Percentiles rank a stretch among this genome's conserved stretches.
These are phyloP conservation scores for Calliopsis andreniformis DNA, from an alignment of 1,140 invertebrate genomes.

Conservation along the genomic window DNA sequence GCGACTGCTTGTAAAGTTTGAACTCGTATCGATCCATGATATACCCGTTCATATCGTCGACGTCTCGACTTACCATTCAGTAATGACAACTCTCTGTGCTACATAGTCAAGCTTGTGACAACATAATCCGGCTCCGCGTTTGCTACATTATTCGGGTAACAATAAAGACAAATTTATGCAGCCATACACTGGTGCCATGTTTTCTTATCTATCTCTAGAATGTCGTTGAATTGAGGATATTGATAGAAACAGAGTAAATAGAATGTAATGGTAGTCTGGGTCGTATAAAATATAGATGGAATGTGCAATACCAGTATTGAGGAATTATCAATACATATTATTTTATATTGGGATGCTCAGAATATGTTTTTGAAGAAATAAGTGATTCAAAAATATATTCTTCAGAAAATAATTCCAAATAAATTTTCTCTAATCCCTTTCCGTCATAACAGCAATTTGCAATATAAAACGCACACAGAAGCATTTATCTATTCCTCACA, in stretches of 20 bases:
- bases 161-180: constrained; percentile 4
- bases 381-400: too few relatives aligned
- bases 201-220: not conserved
- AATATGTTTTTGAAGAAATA: too few relatives aligned
- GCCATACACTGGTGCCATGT: not conserved
- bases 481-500: too few relatives aligned
- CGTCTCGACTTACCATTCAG: constrained; percentile 9
- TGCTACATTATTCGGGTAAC: constrained; percentile 13
- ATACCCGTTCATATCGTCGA: not conserved
- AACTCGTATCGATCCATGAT: constrained; percentile 3
- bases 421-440: too few relatives aligned
- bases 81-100: not conserved
- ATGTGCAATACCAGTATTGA: too few relatives aligned
- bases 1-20: constrained; percentile 1
- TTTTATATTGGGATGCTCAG: too few relatives aligned
- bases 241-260: not conserved
- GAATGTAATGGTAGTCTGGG: not conserved
- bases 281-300: too few relatives aligned
- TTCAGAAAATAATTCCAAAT: too few relatives aligned
- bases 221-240: not conserved
- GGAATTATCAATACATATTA: too few relatives aligned
- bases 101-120: not conserved
- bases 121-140: constrained; percentile 12
- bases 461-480: too few relatives aligned
- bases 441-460: too few relatives aligned